Base-by-base conservation (phyloP, 30 jellyfish, hydroid and myxozoan genomes). In the Cassiopea andromeda region DNA sequence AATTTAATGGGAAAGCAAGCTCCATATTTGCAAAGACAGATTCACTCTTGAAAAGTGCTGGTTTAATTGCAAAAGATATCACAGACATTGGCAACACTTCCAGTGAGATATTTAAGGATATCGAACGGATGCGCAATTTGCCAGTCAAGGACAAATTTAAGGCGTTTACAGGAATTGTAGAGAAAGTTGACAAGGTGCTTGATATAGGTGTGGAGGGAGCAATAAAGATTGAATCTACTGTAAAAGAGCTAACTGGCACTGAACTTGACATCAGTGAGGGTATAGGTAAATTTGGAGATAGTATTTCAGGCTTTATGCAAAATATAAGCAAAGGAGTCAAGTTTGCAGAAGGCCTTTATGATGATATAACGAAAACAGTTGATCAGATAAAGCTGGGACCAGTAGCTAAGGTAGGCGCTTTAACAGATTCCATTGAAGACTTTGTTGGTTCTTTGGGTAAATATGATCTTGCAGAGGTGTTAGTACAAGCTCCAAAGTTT, bases 401-500 rank as follows among this genome's bases (percentile, higher is more conserved):
- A 12, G 97, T 95, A 59, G 88, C 88, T 1, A 91, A 91, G 75
- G 91, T 95, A 38, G 99, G 99, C 49, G 93, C 93, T 10, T 72
- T 95, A 64, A 91, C 95, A 16, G 99, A 95, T 88, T 79, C 94
- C 7, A 57, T 96, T 14, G 85, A 87, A 49, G 96, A 87, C 4
- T 90, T 95, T 57, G 94, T 95, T 15, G 87, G 89, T 48, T 79
- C 93, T 46, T n/a, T 95, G 78, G 87, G 91, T 64, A 87, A 84
- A 58, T 92, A 89, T 82, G 85, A 95, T 77, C 69, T 95, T 2
- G 94, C 91, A 9, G 99, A 95, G 79, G 75, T 95, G 12, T 85
- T 95, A 19, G 90, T 95, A 46, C 84, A 90, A 87, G 83, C 99
- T 18, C 99, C 99, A 9, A 88, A 85, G 48, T 89, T 91, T 83